phyloP scores from a whole-genome alignment of 1,140 invertebrate genomes.

The Geopemphigus sp. region DNA sequence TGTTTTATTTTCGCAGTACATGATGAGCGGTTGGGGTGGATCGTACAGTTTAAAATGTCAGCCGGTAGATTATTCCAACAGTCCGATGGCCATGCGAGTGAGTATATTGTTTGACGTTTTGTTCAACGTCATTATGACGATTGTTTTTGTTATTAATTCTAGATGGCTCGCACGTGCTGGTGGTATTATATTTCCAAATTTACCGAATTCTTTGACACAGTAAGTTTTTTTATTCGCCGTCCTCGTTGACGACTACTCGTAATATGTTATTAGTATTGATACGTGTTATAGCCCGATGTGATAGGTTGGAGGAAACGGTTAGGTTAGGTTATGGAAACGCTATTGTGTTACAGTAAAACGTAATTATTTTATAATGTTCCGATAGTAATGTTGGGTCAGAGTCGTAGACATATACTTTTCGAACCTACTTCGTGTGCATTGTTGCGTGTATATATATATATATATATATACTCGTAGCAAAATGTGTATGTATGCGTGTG shows the following conservation, averaged over 20 bases:
- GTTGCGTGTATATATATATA: neutral
- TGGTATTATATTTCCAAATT: conserved; percentile 98
- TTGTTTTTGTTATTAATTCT: neutral
- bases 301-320: no score
- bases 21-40: conserved; percentile 81
- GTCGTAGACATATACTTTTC: conserved; percentile 22
- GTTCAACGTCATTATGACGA: neutral
- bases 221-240: conserved; percentile 57
- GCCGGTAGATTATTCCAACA: conserved; percentile 86
- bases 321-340: neutral
- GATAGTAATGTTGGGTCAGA: neutral
- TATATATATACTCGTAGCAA: no score
- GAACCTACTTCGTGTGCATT: neutral
- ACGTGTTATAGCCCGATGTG: no score
- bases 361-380: neutral
- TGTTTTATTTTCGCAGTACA: conserved; percentile 62
- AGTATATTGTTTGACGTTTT: conserved; percentile 55
- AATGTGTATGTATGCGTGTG: neutral
- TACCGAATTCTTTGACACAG: conserved; percentile 94
- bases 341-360: neutral
- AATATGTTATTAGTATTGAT: no score
- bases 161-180: conserved; percentile 92
- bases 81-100: conserved; percentile 79
- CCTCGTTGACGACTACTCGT: no score
- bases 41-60: conserved; percentile 91